A percentile compares a stretch with the other conserved stretches of the same genome.
Evolutionary conservation across 2,888 invertebrate genomes (phyloP).

Genomic region (Acleris laterana): DNA sequence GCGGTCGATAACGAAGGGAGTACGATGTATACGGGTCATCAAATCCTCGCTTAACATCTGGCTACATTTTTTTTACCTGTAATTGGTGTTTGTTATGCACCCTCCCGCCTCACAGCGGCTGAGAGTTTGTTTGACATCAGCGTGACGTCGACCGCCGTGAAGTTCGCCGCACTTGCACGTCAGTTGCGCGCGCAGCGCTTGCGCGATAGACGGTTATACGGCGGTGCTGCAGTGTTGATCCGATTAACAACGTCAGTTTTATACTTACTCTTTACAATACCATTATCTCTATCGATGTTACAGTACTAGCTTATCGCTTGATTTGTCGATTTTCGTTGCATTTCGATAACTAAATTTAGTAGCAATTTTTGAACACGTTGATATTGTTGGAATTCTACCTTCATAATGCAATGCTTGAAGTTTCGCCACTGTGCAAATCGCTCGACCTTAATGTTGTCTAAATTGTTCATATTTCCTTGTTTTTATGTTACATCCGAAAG

Average conservation of each 20-base stretch:
- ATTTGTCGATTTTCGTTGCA: slow-evolving; percentile 50
- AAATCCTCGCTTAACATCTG: slow-evolving; percentile 23
- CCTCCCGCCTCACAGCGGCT: slow-evolving; percentile 48
- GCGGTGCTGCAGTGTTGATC: slow-evolving; percentile 83
- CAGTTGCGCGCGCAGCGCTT: slow-evolving; percentile 82
- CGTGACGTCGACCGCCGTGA: slow-evolving; percentile 66
- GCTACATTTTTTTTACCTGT: slow-evolving; percentile 28
- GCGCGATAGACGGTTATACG: slow-evolving; percentile 83
- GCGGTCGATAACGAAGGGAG: slow-evolving; percentile 6
- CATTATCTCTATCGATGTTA: slow-evolving; percentile 37
- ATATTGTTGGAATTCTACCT: slow-evolving; percentile 48
- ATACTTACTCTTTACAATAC: slow-evolving; percentile 54
- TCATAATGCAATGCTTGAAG: slow-evolving; percentile 29
- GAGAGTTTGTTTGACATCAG: slow-evolving; percentile 37
- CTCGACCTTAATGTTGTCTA: slow-evolving; percentile 20
- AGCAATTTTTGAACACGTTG: slow-evolving; percentile 26
- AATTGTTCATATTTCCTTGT: slow-evolving; percentile 5
- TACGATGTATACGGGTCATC: slow-evolving; percentile 17
- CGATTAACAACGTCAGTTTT: slow-evolving; percentile 83
- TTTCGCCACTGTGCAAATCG: slow-evolving; percentile 27
- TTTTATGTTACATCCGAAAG: slow-evolving; percentile 31
- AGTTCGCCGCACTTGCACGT: slow-evolving; percentile 77
- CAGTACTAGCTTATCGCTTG: slow-evolving; percentile 58
- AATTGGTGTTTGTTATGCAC: slow-evolving; percentile 46
- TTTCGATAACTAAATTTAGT: slow-evolving; percentile 1